These are phyloP conservation scores for Malthinus seriepunctatus DNA, from an alignment of 2,888 invertebrate genomes.

Conservation along the genomic window DNA sequence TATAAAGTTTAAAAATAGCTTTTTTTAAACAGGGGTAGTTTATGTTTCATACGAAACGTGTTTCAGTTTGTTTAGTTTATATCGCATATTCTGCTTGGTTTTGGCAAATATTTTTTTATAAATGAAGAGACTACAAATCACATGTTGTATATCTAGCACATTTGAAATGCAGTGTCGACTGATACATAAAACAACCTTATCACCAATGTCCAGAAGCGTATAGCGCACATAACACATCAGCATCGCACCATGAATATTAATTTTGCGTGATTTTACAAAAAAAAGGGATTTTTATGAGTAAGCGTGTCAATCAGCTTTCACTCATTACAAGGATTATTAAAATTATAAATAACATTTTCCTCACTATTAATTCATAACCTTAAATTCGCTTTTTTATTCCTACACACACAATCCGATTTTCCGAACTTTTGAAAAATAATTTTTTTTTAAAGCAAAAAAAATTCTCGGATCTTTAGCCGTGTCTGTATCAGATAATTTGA, in stretches of 20 bases:
- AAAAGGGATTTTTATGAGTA: slow-evolving; percentile 3
- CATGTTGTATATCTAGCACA: slow-evolving; percentile 18
- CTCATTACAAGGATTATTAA: background rate
- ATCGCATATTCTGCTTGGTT: slow-evolving; percentile 11
- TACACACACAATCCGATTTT: too few relatives aligned
- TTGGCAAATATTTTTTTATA: slow-evolving; percentile 19
- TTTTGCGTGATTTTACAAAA: slow-evolving; percentile 14
- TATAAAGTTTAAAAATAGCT: background rate
- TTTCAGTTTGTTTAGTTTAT: slow-evolving; percentile 10
- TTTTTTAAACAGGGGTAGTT: slow-evolving; percentile 1
- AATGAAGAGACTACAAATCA: slow-evolving; percentile 20
- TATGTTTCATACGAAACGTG: slow-evolving; percentile 22
- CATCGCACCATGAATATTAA: slow-evolving; percentile 22
- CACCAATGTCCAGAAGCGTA: slow-evolving; percentile 20
- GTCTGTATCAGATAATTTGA: too few relatives aligned
- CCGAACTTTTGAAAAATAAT: too few relatives aligned
- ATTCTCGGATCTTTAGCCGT: too few relatives aligned
- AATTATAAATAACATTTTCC: background rate
- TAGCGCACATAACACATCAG: slow-evolving; percentile 16
- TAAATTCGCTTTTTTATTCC: background rate
- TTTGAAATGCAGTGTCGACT: slow-evolving; percentile 24
- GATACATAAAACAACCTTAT: slow-evolving; percentile 23
- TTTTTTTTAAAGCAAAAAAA: too few relatives aligned
- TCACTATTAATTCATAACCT: background rate
- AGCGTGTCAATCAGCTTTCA: slow-evolving; percentile 8